Base-by-base conservation (phyloP, 2,113 vertebrate genomes). In the Oncorhynchus masou region DNA sequence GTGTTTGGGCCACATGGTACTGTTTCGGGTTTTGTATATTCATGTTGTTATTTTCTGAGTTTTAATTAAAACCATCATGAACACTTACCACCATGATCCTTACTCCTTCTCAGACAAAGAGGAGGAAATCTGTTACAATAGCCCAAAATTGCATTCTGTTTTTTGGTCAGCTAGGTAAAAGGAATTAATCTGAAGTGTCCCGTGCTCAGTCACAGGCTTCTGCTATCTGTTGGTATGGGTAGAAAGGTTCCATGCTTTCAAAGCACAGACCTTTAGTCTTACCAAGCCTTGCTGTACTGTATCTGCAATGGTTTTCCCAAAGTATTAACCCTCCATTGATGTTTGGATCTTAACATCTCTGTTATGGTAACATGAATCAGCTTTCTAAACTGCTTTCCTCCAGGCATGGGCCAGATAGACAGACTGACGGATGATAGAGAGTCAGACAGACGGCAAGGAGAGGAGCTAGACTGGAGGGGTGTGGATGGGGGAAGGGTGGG, bases 141-240 rank as follows among this genome's bases (percentile, higher is more conserved):
- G 76, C 20, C 57, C 70, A 39, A 60, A 45, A 82, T 82, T 73
- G 69, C 71, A 49, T 68, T 77, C 25, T 57, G 59, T 69, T 74
- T 60, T 60, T 15, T 70, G 78, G 72, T 68, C 49, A 5, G 49
- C 49, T 51, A 29, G 65, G 74, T 27, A 34, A 57, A 49, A 69
- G 20, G 2, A 39, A 48, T 69, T 48, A 11, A 69, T n/a, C 51
- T 75, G 68, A 80, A 68, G n/a, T 57, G 49, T 71, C 49, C 19
- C 25, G 16, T 31, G 54, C 39, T 65, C 25, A 29, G 22, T 71
- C 48, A 71, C 25, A 45, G 59, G 54, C 24, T 65, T 65, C 24
- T 48, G n/a, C 70, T 71, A 29, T 24, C 16, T 25, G 24, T 29
- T 34, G 29, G 29, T 19, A 45, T 34, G 19, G 20, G 59, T 34